Base-by-base conservation (phyloP, 2,113 vertebrate species). In the Falco punctatus region DNA sequence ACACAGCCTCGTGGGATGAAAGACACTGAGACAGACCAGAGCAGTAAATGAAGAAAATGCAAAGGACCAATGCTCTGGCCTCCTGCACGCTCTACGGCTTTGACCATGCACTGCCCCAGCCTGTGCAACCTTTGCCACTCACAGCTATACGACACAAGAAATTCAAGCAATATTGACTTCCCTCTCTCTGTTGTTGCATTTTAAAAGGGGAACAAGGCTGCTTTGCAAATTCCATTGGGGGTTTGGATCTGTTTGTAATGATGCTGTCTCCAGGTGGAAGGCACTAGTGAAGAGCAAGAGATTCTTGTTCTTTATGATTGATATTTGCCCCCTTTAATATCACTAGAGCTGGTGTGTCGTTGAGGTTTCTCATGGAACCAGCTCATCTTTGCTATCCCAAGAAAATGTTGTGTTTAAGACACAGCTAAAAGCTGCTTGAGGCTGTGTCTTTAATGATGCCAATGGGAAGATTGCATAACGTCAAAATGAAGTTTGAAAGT, bases 61-160 rank as follows among this genome's bases (percentile, higher is more conserved):
- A 57, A 51, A 64, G 26, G 52, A 44, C 2, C 0, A 0, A 24
- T 4, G 40, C 26, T 65, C 23, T 3, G 8, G 27, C 44, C 19
- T 77, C 81, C 75, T 66, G 17, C 8, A 6, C 15, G 66, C 11
- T 46, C 24, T 65, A 6, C 0, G 2, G 21, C 16, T 52, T 69
- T 81, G 33, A 59, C 55, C 48, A 48, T 66, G 33, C 32, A 18
- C 15, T 66, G 19, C 52, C 87, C 61, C 54, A 52, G 23, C 40
- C 35, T 2, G 0, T 57, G 40, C 17, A 64, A 24, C 3, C 10
- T 81, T 71, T 87, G 23, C 23, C 48, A 24, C 46, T 51, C 10
- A 17, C 10, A 49, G 38, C 30, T 49, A 18, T 5, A 77, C 38
- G 33, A 72, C 92, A 15, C 35, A 73, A 77, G 49, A 62, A 78